phyloP scores from a whole-genome alignment of 2,888 invertebrate genomes.

The Macroteleia sp. region DNA sequence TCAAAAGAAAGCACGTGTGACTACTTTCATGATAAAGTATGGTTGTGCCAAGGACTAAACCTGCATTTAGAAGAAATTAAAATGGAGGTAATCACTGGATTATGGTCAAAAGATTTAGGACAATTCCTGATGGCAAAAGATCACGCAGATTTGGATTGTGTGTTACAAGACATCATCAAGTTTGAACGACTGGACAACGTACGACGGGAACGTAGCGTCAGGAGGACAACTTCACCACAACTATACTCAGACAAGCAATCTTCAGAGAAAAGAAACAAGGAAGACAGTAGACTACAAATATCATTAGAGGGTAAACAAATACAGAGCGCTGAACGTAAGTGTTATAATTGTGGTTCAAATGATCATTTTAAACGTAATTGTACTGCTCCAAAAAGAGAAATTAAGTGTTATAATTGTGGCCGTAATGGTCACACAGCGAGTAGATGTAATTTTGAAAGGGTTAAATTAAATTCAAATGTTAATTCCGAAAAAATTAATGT shows the following conservation, averaged over 20 bases:
- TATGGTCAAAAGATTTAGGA: conserved; percentile 36
- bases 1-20: conserved; percentile 20
- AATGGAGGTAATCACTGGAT: conserved; percentile 31
- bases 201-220: not conserved
- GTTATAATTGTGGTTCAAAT: not conserved
- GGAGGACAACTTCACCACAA: not conserved
- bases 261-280: not conserved
- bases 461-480: not conserved
- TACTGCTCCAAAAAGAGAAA: not conserved
- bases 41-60: conserved; percentile 27
- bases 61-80: conserved; percentile 19
- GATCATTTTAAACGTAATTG: conserved; percentile 4
- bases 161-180: conserved; percentile 33
- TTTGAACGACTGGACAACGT: conserved; percentile 1
- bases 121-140: conserved; percentile 19
- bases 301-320: not conserved
- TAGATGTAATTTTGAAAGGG: not conserved
- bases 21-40: conserved; percentile 46
- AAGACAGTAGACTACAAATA: no score
- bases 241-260: no score
- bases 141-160: conserved; percentile 4
- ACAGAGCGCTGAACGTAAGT: not conserved
- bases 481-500: not conserved
- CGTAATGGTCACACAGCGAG: conserved; percentile 13
- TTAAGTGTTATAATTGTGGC: conserved; percentile 18